Percentiles rank a stretch among this genome's conserved stretches.
These are phyloP conservation scores for Philaenus spumarius DNA, from an alignment of 1,140 invertebrate species.

Conservation along the genomic window DNA sequence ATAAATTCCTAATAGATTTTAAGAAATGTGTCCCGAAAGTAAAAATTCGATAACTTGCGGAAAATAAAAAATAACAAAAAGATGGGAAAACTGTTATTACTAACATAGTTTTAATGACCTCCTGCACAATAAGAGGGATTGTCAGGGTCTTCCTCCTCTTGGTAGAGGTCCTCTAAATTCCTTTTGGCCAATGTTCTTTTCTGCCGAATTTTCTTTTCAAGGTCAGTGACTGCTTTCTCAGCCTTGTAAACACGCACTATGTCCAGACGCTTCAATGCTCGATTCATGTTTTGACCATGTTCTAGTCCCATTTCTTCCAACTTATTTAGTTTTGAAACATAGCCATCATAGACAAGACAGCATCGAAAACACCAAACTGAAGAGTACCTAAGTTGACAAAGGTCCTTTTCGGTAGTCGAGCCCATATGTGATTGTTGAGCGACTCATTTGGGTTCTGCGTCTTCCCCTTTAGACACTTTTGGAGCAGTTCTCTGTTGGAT, in stretches of 20 bases:
- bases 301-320: not conserved
- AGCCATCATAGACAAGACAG: conserved; percentile 10
- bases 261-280: not conserved
- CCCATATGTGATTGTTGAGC: conserved; percentile 28
- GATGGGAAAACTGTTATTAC: too few species aligned
- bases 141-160: not conserved
- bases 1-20: too few species aligned
- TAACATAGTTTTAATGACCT: too few species aligned
- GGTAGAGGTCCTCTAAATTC: not conserved
- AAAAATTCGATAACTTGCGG: too few species aligned
- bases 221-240: not conserved
- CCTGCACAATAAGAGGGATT: too few species aligned
- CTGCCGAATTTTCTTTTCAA: not conserved
- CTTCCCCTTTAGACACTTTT: conserved; percentile 22
- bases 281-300: conserved; percentile 1
- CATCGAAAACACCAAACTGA: conserved; percentile 6
- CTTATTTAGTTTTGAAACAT: conserved; percentile 2
- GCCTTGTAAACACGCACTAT: conserved; percentile 2
- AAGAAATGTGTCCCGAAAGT: too few species aligned
- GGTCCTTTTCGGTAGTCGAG: conserved; percentile 25
- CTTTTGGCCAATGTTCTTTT: not conserved
- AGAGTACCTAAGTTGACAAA: conserved; percentile 15
- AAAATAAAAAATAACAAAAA: too few species aligned
- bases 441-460: conserved; percentile 29
- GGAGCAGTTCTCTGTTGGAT: conserved; percentile 5